Base-by-base conservation (phyloP, 2,113 vertebrate species). In the Psittacula cyanocephala region DNA sequence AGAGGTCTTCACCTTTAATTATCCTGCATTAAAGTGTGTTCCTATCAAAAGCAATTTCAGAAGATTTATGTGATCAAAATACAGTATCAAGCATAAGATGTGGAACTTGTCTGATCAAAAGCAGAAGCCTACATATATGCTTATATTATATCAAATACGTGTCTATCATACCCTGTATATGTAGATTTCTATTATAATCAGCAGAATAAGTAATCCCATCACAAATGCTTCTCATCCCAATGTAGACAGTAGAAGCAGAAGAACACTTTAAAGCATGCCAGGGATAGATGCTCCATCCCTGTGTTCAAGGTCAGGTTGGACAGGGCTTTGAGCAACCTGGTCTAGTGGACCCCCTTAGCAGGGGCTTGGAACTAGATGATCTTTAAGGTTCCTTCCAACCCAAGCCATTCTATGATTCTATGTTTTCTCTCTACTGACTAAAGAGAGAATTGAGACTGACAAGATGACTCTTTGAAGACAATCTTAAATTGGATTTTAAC, bases 181-280 rank as follows among this genome's bases (percentile, higher is more conserved):
- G 62, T 59, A 67, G 8, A 35, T 67, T 86, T 52, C 67, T n/a
- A 22, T 13, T 19, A 28, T 41, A 50, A 46, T 33, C 35, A 11
- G 17, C 2, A 11, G 33, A 41, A 62, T 19, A 17, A 88, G 46
- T 63, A 81, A 65, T 50, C 31, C 22, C 47, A 55, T 41, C 59
- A 78, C 25, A 27, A 77, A 50, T 37, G 5, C 72, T 41, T 68
- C 78, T 72, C n/a, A 39, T 31, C 43, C 57, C 16, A 14, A 2
- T 5, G 24, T 7, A 62, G 41, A 12, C 0, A 29, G 1, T 8
- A 9, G 23, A 79, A 81, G 17, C 0, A 4, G 4, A 70, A 75
- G 37, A 82, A 8, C 23, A 20, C 28, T 41, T 57, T 1, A 8
- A 57, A 28, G 55, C 2, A 1, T 10, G 13, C 31, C 55, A n/a